Evolutionary conservation across 2,113 vertebrate genomes (phyloP), one percentile per base, ranked within the genome.

Genomic region (Mola mola): DNA sequence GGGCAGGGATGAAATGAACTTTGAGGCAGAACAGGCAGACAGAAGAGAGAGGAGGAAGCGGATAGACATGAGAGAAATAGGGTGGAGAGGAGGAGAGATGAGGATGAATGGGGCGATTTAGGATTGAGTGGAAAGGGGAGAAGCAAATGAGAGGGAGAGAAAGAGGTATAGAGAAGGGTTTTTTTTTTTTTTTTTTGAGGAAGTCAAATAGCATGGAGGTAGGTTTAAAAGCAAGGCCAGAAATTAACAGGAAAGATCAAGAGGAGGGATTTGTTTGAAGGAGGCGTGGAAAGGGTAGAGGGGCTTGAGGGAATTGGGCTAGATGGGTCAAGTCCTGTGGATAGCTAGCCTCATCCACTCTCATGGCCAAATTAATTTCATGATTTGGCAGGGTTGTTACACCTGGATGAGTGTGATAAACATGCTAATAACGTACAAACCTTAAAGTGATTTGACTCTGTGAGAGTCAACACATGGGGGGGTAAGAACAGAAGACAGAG

Each of bases 1-100:
- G 67, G 69, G 52, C 40, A 55, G 46, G 53, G 57, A 73, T 65
- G 61, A 77, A 79, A 73, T 73, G 46, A 64, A 79, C 59, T 60
- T 66, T 74, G 29, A 69, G 48, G 43, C 51, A 70, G 65, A 58
- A 72, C 4, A 31, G 72, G 57, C 42, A 56, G 59, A 3, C 20
- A 15, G 37, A 42, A 13, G 46, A 59, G 33, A 50, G 33, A 26
- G 36, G 24, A 50, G 46, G 31, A 38, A 36, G 40, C 19, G 44
- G 40, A 50, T 4, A 13, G 37, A 26, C 34, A 4, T 37, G 64
- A 38, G 56, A 61, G 58, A 75, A 73, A 64, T 21, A 38, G 49
- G 70, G 28, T 7, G 60, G 51, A 69, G 12, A 29, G 47, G 41
- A 38, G 66, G 63, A 61, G 61, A 53, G 60, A 40, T 50, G 51